Base-by-base conservation (phyloP, 2,113 vertebrate genomes). In the Tricholaema leucomelas region DNA sequence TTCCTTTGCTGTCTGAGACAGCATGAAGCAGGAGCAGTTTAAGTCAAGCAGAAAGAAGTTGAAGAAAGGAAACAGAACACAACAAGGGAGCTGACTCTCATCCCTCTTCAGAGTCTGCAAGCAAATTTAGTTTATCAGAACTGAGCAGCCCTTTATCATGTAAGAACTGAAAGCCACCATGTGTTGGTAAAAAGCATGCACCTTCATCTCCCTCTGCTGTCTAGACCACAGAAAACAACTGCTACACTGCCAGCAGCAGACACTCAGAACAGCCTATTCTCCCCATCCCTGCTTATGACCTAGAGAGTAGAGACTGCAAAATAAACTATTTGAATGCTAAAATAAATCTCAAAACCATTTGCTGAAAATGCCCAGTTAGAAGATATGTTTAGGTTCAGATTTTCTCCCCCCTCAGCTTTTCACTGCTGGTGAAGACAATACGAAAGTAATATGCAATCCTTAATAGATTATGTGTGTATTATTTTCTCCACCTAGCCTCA, bases 151-250 rank as follows among this genome's bases (percentile, higher is more conserved):
- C 17, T 75, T 44, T 35, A n/a, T 23, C 21, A 44, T 17, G 31
- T 42, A 66, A 7, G 23, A 55, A 31, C 33, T 21, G 8, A 42
- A 40, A 81, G 56, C 14, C 36, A 69, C 25, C 17, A 21, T 0
- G 4, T 3, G 5, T 0, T 44, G 23, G 38, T 54, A 75, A 78
- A 60, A 94, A 88, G n/a, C 55, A 87, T 0, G 30, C 63, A 69
- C 10, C 95, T 93, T 66, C 66, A 91, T 55, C 95, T 91, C 95
- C 95, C 95, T 92, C 95, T 96, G 87, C 91, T 94, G 94, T 81
- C 28, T 25, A 87, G 54, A 70, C 21, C 24, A 61, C 59, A 91
- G 55, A 95, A 75, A 64, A 81, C 88, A 95, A 64, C 5, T 60
- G 58, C 56, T 15, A 3, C 6, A 27, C 11, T 66, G 58, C 16